Conservation (phyloP, 2,888 invertebrate species). For the Cephonodes hylas region DNA sequence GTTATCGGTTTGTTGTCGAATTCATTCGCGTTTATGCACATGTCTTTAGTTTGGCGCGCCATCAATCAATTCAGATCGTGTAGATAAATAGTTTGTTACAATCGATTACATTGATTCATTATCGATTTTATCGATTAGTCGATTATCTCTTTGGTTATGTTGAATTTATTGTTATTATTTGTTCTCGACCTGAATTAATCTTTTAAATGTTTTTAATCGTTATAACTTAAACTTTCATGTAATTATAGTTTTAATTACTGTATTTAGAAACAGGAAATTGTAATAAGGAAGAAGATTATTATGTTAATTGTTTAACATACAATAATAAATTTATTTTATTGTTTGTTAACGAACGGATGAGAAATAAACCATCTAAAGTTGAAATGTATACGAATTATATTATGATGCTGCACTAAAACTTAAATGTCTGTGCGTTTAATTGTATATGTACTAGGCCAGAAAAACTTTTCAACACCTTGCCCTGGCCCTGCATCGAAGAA, state of each 20-base stretch:
- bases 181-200: background rate
- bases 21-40: background rate
- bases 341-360: background rate
- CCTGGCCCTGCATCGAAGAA: too few species aligned
- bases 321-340: background rate
- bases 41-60: constrained; percentile 2
- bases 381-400: too few species aligned
- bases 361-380: too few species aligned
- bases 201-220: background rate
- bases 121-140: constrained; percentile 16
- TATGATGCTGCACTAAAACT: too few species aligned
- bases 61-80: constrained; percentile 19
- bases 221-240: too few species aligned
- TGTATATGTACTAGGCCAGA: too few species aligned
- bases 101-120: background rate
- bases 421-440: too few species aligned
- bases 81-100: constrained; percentile 13
- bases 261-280: background rate
- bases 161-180: background rate
- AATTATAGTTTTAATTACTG: background rate
- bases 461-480: too few species aligned
- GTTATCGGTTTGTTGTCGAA: background rate
- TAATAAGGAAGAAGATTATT: background rate
- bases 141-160: constrained; percentile 10
- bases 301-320: background rate